A percentile compares a stretch with the other conserved stretches of the same genome.
Evolutionary conservation across 2,888 invertebrate species (phyloP).

Genomic region (Epinotia nisella): DNA sequence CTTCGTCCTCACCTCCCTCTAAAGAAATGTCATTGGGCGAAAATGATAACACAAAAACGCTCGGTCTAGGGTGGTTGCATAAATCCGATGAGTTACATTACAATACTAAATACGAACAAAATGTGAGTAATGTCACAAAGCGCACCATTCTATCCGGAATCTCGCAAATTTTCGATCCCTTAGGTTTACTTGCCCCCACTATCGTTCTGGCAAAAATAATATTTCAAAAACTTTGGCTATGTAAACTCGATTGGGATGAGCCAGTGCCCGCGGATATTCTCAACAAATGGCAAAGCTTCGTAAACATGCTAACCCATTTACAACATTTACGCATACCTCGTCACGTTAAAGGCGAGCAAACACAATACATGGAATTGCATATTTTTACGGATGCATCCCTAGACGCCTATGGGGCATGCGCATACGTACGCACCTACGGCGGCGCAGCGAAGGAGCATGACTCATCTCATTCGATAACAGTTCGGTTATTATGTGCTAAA

Average conservation of each 20-base stretch:
- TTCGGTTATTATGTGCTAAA: conserved; percentile 9
- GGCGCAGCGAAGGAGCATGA: background rate
- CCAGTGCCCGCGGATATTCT: conserved; percentile 29
- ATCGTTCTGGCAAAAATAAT: conserved; percentile 44
- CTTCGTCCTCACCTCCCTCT: background rate
- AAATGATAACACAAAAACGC: conserved; percentile 41
- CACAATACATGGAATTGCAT: conserved; percentile 9
- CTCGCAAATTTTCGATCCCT: conserved; percentile 45
- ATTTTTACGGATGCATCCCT: conserved; percentile 3
- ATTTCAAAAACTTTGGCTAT: conserved; percentile 45
- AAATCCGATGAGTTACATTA: conserved; percentile 43
- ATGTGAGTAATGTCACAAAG: conserved; percentile 41
- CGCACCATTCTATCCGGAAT: conserved; percentile 44
- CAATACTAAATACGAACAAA: conserved; percentile 26
- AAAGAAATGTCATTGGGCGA: conserved; percentile 33
- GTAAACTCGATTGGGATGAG: conserved; percentile 43
- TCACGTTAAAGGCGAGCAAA: conserved; percentile 20
- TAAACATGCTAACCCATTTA: conserved; percentile 16
- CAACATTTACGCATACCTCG: conserved; percentile 32
- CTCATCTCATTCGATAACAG: background rate
- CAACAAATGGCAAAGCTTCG: conserved; percentile 21
- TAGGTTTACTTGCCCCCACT: conserved; percentile 43
- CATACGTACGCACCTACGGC: conserved; percentile 12
- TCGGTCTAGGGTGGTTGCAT: conserved; percentile 46
- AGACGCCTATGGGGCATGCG: conserved; percentile 5